Evolutionary conservation across 2,113 vertebrate species (phyloP).

Genomic region (Tychaedon coryphoeus): DNA sequence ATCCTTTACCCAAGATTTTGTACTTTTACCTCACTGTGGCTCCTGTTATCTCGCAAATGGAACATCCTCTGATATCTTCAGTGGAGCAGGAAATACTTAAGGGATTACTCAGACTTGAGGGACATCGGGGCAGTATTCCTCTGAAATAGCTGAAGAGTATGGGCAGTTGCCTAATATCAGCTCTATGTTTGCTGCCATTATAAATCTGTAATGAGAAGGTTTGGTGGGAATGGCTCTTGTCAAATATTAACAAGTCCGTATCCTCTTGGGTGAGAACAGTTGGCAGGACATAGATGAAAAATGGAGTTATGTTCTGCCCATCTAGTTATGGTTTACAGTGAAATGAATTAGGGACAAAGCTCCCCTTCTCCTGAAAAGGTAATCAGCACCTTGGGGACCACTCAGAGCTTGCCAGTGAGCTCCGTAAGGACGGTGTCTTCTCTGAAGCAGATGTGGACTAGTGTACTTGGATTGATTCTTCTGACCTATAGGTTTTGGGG

Average conservation of each 20-base stretch:
- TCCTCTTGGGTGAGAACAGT: neutral
- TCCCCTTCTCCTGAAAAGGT: neutral
- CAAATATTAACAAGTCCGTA: neutral
- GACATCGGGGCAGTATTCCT: neutral
- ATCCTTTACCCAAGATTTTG: neutral
- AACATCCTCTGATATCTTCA: neutral
- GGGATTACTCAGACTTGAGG: neutral
- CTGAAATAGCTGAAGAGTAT: neutral
- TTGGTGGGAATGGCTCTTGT: neutral
- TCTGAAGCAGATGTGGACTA: neutral
- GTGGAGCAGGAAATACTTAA: neutral
- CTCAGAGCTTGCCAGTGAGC: neutral
- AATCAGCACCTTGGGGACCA: rapidly evolving
- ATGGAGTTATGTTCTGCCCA: neutral
- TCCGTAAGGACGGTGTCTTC: neutral
- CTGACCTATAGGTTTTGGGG: neutral
- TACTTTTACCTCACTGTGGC: neutral
- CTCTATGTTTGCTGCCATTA: neutral
- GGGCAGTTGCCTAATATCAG: neutral
- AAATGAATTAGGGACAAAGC: neutral
- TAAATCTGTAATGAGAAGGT: neutral
- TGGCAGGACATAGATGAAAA: neutral
- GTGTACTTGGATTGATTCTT: neutral
- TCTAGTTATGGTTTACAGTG: neutral
- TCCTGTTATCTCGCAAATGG: neutral